Evolutionary conservation across 2,113 vertebrate genomes (phyloP).

Genomic region (Macroglossus sobrinus): DNA sequence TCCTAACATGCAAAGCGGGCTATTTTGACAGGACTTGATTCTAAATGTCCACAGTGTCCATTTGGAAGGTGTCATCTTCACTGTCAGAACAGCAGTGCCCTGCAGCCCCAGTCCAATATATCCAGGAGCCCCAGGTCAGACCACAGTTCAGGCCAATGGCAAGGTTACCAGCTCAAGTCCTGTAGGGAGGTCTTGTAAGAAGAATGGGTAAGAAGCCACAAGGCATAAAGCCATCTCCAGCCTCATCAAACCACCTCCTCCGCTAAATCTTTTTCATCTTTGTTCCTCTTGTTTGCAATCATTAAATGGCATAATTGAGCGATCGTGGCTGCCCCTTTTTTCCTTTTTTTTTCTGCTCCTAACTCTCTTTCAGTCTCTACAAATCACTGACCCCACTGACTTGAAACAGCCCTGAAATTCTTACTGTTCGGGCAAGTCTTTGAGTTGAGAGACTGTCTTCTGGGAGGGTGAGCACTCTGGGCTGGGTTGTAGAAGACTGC

Average conservation of each 20-base stretch:
- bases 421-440: background rate
- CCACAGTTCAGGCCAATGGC: background rate
- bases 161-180: background rate
- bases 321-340: background rate
- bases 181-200: background rate
- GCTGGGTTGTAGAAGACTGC: background rate
- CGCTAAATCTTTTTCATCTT: background rate
- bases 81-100: background rate
- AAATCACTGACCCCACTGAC: background rate
- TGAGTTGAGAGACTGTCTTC: background rate
- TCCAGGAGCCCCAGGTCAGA: background rate
- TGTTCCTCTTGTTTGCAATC: background rate
- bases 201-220: background rate
- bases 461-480: background rate
- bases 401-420: background rate
- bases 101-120: background rate
- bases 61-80: background rate
- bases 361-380: background rate
- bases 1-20: background rate
- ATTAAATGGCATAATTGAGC: background rate
- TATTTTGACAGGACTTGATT: background rate
- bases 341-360: background rate
- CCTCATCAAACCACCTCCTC: background rate
- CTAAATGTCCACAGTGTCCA: background rate
- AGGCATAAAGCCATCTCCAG: background rate